Base-by-base conservation (phyloP, 2,797 vertebrate genomes). In the Poecilia picta region DNA sequence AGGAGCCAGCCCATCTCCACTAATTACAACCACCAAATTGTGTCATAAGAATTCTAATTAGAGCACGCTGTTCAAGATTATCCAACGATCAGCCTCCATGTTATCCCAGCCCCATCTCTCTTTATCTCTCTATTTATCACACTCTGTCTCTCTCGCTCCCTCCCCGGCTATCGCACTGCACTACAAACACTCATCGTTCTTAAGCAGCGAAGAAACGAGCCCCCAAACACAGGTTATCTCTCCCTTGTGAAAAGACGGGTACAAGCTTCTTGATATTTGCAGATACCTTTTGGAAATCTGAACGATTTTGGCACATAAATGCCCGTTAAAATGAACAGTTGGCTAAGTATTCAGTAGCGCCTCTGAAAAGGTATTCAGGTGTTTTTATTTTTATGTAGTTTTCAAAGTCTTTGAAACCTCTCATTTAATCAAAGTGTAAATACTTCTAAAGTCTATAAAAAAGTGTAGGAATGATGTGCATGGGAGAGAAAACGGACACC, bases 31-130 rank as follows among this genome's bases (percentile, higher is more conserved):
- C 96, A 97, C 97, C 96, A 98, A 97, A 98, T 97, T 98, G 97
- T 97, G 97, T 98, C 97, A 98, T 98, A 98, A 97, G 97, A 98
- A 97, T 97, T 97, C 96, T 98, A 98, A 98, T 98, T 98, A 98
- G 96, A 97, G 96, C 97, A 97, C 95, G 96, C 96, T 97, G 97
- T 97, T 98, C 95, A 93, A 98, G 97, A 97, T 98, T 97, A 98
- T 98, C 97, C 97, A 96, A 97, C 97, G 96, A 98, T 99, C 97
- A 97, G 94, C 95, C 95, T 95, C 95, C 92, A 91, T 95, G 96
- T 97, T 97, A 97, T 97, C 95, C 95, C 92, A 87, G 95, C 89
- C 87, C 95, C 95, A 97, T 97, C 96, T 96, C 95, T 76, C 90
- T 89, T 89, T 91, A 97, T 97, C 96, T 97, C 96, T 87, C 85